Evolutionary conservation across 2,113 vertebrate species (phyloP).

Genomic region (Callipepla californica): DNA sequence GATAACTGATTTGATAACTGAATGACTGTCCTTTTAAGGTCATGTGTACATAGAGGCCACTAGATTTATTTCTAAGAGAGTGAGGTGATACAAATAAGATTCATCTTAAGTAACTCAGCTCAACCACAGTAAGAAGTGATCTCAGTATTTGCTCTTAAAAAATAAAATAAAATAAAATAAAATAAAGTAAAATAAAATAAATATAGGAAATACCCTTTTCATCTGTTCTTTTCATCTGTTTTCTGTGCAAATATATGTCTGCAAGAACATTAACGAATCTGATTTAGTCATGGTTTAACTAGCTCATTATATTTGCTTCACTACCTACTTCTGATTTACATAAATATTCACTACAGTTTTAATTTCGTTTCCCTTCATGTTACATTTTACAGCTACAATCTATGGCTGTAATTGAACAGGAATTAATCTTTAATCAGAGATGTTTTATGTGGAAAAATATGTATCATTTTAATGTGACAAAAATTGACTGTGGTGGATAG

Average conservation of each 20-base stretch:
- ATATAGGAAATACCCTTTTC: not conserved
- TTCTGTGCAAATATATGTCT: slow-evolving; percentile 17
- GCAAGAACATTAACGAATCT: slow-evolving; percentile 29
- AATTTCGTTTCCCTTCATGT: slow-evolving; percentile 65
- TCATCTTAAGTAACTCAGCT: not conserved
- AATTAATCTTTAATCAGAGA: slow-evolving; percentile 72
- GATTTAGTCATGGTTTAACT: slow-evolving; percentile 30
- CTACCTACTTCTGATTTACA: slow-evolving; percentile 52
- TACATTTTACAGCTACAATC: slow-evolving; percentile 62
- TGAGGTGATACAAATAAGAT: not conserved
- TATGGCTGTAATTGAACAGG: slow-evolving; percentile 67
- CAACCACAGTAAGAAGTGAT: not conserved
- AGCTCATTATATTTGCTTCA: slow-evolving; percentile 64
- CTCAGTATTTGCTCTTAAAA: not conserved
- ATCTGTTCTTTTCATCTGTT: not conserved
- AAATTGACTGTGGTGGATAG: slow-evolving; percentile 24
- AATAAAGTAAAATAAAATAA: not conserved
- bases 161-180: not conserved
- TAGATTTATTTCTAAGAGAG: not conserved
- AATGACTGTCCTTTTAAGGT: not conserved
- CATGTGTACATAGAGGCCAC: not conserved
- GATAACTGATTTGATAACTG: slow-evolving; percentile 23
- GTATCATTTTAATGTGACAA: slow-evolving; percentile 47
- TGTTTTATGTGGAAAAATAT: slow-evolving; percentile 60
- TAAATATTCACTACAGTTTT: slow-evolving; percentile 51